Base-by-base conservation (phyloP, 2,888 invertebrate genomes). In the Pandemis corylana region DNA sequence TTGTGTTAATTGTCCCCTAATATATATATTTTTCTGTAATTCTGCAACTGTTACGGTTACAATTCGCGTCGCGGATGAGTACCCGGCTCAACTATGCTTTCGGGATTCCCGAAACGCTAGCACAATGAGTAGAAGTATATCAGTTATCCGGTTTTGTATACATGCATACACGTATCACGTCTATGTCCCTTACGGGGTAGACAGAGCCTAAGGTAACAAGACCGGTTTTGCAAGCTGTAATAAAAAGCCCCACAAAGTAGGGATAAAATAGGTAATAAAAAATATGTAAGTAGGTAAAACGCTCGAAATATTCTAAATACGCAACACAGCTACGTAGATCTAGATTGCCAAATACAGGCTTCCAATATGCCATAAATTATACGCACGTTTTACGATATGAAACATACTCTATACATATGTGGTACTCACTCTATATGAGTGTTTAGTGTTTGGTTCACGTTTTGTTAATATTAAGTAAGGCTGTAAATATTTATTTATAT, bases 261-360 rank as follows among this genome's bases (percentile, higher is more conserved):
- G 7, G 13, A 49, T 12, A 9, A 44, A 44, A 44, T 44, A 44
- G 44, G 44, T 44, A 44, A 44, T 44, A 44, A 44, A 9, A 44
- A 7, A 44, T 10, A 12, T 49, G 5, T 10, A 49, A 4, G 4
- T 36, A 36, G 4, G 4, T 56, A 56, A 56, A 20, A 20, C 15
- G 7, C 56, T 6, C 28, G 20, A 15, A 46, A 51, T 49, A 28
- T 28, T 64, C n/a, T 7, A 15, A 41, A 64, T 13, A 49, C 13
- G 7, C 51, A 36, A 51, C 9, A 49, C 36, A 7, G 15, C 66
- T 46, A 64, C 7, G n/a, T 49, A 51, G 51, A 42, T 51, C 51
- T 65, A 73, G 56, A 65, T 73, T 7, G 73, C 73, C 73, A 73
- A 73, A 73, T 65, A 20, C 36, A 73, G 64, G 68, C 68, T 73